A percentile compares a stretch with the other conserved stretches of the same genome.
Evolutionary conservation across 2,797 vertebrate genomes (phyloP).

Genomic region (Heteromormyrus szaboi): DNA sequence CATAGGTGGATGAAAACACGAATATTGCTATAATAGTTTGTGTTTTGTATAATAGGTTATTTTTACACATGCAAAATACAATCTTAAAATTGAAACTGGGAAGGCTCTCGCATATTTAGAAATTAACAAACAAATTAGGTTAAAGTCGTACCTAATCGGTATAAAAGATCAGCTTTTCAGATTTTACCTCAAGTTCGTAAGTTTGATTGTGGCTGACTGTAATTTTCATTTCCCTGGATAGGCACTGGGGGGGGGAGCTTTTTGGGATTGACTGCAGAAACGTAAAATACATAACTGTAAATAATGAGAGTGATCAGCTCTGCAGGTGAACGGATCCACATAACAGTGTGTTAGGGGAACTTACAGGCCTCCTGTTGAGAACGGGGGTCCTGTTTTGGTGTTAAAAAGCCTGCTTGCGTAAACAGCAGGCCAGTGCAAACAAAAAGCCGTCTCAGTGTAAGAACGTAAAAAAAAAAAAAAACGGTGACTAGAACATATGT

Average conservation of each 20-base stretch:
- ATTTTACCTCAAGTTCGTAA: not conserved
- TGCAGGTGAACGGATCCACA: not conserved
- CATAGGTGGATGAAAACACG: not conserved
- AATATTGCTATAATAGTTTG: not conserved
- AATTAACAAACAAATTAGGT: not conserved
- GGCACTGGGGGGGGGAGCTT: not conserved
- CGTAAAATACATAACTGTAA: not conserved
- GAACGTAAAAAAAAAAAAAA: not conserved
- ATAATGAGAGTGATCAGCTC: not conserved
- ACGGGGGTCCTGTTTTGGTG: not conserved
- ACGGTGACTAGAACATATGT: not conserved
- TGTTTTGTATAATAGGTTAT: not conserved
- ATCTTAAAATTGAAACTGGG: not conserved
- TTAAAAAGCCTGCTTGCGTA: not conserved
- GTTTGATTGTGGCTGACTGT: not conserved
- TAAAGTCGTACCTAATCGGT: not conserved
- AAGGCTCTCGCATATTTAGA: not conserved
- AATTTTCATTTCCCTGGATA: not conserved
- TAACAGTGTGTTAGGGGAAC: not conserved
- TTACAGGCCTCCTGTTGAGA: not conserved
- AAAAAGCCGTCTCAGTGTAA: not conserved
- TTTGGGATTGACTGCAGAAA: not conserved
- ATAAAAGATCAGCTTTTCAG: not conserved
- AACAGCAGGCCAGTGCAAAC: not conserved
- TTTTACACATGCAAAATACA: not conserved